These are phyloP conservation scores for Intellagama lesueurii DNA, from an alignment of 2,797 vertebrate species.

Conservation along the genomic window DNA sequence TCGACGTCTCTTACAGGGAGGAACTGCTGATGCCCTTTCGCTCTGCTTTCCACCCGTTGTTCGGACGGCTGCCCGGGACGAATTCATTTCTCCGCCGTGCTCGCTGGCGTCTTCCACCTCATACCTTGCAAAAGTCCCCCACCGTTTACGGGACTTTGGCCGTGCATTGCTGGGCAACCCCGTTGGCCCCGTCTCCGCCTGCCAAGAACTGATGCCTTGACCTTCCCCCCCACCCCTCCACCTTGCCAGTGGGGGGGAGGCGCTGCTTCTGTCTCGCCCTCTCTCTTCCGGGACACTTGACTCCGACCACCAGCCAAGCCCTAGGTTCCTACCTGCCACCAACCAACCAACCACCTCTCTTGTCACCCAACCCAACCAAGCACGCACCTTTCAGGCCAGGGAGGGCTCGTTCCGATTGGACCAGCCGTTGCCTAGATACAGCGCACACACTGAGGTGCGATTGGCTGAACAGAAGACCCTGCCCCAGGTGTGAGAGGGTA, in stretches of 20 bases:
- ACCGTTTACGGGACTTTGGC: neutral
- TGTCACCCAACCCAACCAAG: constrained; percentile 79
- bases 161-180: neutral
- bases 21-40: neutral
- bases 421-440: constrained; percentile 96
- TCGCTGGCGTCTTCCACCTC: neutral
- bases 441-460: constrained; percentile 92
- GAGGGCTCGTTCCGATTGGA: constrained; percentile 91
- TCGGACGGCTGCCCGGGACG: neutral
- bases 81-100: neutral
- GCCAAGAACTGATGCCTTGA: constrained; percentile 38
- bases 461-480: constrained; percentile 94
- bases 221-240: constrained; percentile 8
- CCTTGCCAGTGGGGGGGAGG: constrained; percentile 17
- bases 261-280: constrained; percentile 23
- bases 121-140: neutral
- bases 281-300: constrained; percentile 51
- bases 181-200: neutral
- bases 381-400: constrained; percentile 80
- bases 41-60: neutral
- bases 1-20: neutral
- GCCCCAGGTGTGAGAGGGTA: constrained; percentile 94
- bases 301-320: constrained; percentile 43
- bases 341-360: constrained; percentile 39
- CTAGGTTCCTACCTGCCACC: constrained; percentile 46